These are phyloP conservation scores for Drosophila sordidula DNA, from an alignment of 2,888 invertebrate genomes.

Conservation along the genomic window DNA sequence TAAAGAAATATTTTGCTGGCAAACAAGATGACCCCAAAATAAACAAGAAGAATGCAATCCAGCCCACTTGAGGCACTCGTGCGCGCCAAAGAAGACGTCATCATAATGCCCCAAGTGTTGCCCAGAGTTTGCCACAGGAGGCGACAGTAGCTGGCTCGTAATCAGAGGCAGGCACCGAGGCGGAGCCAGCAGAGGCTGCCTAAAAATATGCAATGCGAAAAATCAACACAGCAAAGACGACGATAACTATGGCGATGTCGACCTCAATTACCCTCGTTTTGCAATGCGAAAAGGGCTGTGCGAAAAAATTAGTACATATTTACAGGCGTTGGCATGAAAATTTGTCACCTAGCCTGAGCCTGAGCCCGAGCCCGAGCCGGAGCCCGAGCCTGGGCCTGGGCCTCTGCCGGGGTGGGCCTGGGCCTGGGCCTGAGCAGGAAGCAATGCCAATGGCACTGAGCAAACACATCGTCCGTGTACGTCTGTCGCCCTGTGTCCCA, in stretches of 20 bases:
- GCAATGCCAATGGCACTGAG: slow-evolving; percentile 60
- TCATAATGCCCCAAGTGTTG: slow-evolving; percentile 64
- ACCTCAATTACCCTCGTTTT: slow-evolving; percentile 76
- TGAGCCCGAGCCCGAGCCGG: slow-evolving; percentile 11
- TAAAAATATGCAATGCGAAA: slow-evolving; percentile 76
- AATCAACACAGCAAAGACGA: slow-evolving; percentile 70
- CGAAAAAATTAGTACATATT: slow-evolving; percentile 72
- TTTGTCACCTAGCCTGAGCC: slow-evolving; percentile 73
- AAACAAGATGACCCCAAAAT: slow-evolving; percentile 77
- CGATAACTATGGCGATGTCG: slow-evolving; percentile 46
- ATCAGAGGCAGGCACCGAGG: slow-evolving; percentile 49
- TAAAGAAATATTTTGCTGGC: slow-evolving; percentile 68
- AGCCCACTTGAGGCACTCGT: slow-evolving; percentile 61
- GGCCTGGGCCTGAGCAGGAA: slow-evolving; percentile 17
- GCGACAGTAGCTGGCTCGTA: slow-evolving; percentile 44
- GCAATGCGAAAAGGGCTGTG: slow-evolving; percentile 49
- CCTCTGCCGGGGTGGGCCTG: slow-evolving; percentile 6
- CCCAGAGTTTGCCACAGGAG: slow-evolving; percentile 40
- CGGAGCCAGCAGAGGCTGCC: slow-evolving; percentile 46
- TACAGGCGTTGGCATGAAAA: slow-evolving; percentile 79
- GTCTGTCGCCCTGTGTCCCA: slow-evolving; percentile 10
- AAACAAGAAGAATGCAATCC: slow-evolving; percentile 64
- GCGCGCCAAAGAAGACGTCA: slow-evolving; percentile 67
- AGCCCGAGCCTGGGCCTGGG: slow-evolving; percentile 22
- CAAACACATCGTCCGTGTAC: slow-evolving; percentile 61